phyloP scores from a whole-genome alignment of 2,797 vertebrate genomes.

The Lycodopsis pacificus region DNA sequence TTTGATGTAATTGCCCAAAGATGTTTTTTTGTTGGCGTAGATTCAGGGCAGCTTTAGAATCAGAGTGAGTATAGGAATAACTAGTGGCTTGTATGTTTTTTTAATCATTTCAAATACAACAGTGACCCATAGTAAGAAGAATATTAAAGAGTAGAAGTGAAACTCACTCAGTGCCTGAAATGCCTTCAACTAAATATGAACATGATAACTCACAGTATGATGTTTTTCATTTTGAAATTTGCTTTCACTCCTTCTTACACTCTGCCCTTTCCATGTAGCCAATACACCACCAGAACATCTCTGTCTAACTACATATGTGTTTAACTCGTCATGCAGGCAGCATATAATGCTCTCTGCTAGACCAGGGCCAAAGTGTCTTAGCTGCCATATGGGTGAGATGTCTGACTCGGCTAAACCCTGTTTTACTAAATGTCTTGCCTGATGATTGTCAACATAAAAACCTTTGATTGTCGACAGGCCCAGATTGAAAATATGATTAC shows the following conservation, averaged over 20 bases:
- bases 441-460: neutral
- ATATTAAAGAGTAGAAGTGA: neutral
- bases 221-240: neutral
- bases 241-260: slow-evolving; percentile 19
- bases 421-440: too few relatives aligned
- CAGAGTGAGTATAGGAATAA: neutral
- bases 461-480: too few relatives aligned
- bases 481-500: too few relatives aligned
- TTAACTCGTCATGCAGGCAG: neutral
- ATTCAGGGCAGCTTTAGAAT: neutral
- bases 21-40: neutral
- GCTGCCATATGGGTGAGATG: too few relatives aligned
- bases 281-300: slow-evolving; percentile 50
- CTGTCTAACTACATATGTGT: slow-evolving; percentile 72
- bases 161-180: neutral
- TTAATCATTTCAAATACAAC: neutral
- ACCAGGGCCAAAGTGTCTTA: slow-evolving; percentile 15
- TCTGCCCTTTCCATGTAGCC: slow-evolving; percentile 59
- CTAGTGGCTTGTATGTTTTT: neutral
- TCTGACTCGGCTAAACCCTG: too few relatives aligned
- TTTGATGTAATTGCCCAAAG: too few relatives aligned
- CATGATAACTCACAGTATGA: neutral
- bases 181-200: neutral
- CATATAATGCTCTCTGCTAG: neutral
- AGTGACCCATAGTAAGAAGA: neutral